These are phyloP conservation scores for Acromyrmex echinatior DNA, from an alignment of 1,140 invertebrate genomes.

Conservation along the genomic window DNA sequence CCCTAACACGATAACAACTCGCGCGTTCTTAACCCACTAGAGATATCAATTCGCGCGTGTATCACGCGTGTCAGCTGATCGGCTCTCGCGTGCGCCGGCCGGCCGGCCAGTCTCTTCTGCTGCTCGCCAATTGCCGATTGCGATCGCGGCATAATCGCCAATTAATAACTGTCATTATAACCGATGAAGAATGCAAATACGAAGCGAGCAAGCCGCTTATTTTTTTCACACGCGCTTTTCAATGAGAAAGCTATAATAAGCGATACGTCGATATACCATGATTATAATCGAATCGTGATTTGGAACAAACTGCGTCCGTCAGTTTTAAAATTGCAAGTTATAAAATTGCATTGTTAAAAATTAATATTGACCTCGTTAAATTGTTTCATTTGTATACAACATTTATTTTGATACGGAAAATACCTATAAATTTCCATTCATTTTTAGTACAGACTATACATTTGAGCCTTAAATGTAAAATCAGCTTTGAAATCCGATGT, in stretches of 20 bases:
- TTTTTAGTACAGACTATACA: too few relatives aligned
- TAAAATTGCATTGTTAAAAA: too few relatives aligned
- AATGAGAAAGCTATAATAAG: neutral
- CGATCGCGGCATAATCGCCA: conserved; percentile 19
- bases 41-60: conserved; percentile 55
- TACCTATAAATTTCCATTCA: too few relatives aligned
- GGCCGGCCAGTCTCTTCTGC: neutral
- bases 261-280: neutral
- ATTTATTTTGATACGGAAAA: too few relatives aligned
- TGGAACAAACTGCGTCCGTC: neutral
- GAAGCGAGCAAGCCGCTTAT: neutral
- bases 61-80: conserved; percentile 50
- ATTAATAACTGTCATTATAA: conserved; percentile 51
- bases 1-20: conserved; percentile 22
- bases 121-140: conserved; percentile 22
- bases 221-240: neutral
- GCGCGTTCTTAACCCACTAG: conserved; percentile 37
- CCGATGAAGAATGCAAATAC: conserved; percentile 34
- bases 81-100: conserved; percentile 17
- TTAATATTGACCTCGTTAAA: too few relatives aligned
- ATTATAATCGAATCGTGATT: neutral
- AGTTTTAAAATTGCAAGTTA: too few relatives aligned
- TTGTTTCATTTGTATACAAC: too few relatives aligned
- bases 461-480: neutral
- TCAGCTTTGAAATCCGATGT: conserved; percentile 8